Conservation (phyloP, 2,888 invertebrate species). For the Zonitis immaculata region DNA sequence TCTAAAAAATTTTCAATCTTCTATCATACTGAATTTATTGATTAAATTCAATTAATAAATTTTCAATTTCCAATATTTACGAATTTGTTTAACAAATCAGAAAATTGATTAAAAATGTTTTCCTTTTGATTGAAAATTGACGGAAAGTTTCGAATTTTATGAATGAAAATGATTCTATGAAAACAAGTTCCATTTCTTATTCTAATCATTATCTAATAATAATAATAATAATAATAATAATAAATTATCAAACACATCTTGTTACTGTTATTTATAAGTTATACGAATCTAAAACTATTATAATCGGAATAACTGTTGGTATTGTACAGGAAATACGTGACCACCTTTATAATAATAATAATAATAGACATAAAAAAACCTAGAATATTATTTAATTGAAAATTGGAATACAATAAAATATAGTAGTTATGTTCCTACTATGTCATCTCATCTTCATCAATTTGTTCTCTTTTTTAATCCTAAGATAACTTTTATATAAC, state of each 20-base stretch:
- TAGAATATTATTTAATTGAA: background rate
- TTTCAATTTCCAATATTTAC: no score
- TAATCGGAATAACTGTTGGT: conserved; percentile 15
- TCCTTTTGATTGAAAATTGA: no score
- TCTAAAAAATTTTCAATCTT: no score
- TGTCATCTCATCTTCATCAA: background rate
- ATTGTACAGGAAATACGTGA: conserved; percentile 16
- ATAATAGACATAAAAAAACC: background rate
- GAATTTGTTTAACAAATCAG: no score
- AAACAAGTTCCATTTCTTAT: no score
- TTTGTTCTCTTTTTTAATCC: background rate
- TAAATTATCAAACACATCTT: background rate
- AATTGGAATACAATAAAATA: background rate
- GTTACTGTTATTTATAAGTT: background rate
- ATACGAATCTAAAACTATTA: conserved; percentile 7
- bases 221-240: no score
- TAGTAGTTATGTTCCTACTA: background rate
- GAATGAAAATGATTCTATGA: no score
- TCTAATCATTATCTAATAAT: no score
- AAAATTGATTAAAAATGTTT: no score
- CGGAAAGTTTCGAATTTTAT: no score
- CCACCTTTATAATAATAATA: background rate
- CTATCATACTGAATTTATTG: no score
- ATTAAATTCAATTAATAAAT: no score
- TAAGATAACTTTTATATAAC: background rate